phyloP scores from a whole-genome alignment of 1,140 invertebrate species.

The Brachionus calyciflorus region DNA sequence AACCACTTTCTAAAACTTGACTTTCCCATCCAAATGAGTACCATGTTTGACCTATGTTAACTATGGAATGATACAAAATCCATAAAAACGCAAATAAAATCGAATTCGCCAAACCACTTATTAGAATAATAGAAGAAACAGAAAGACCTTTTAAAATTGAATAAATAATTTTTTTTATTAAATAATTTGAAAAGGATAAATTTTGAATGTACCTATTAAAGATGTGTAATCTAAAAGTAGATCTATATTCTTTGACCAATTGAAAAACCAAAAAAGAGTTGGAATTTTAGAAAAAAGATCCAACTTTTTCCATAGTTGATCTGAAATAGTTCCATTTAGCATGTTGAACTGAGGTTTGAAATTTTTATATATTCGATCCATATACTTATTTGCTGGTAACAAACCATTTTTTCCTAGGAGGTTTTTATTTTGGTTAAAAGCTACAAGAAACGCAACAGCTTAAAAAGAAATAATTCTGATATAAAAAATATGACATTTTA shows the following conservation, averaged over 20 bases:
- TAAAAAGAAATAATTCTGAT: no score
- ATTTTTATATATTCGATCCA: constrained; percentile 1
- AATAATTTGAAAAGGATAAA: neutral
- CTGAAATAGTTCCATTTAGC: neutral
- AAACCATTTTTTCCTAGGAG: constrained; percentile 59
- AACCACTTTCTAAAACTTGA: constrained; percentile 61
- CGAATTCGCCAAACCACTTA: constrained; percentile 59
- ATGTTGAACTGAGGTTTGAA: neutral
- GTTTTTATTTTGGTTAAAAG: constrained; percentile 59
- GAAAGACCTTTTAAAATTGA: constrained; percentile 48
- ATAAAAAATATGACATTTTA: no score
- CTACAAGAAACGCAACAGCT: constrained; percentile 61
- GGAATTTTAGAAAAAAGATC: constrained; percentile 49
- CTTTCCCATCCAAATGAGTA: constrained; percentile 61
- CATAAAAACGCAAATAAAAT: constrained; percentile 47
- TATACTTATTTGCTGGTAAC: constrained; percentile 54
- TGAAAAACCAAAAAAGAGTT: constrained; percentile 56
- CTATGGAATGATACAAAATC: constrained; percentile 14
- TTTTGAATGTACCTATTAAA: constrained; percentile 8
- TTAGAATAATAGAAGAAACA: constrained; percentile 54
- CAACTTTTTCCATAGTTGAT: constrained; percentile 37
- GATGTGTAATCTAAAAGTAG: constrained; percentile 55
- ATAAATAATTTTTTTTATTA: neutral
- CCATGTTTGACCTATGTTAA: constrained; percentile 49
- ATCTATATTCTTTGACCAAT: constrained; percentile 55